Evolutionary conservation across 1,140 invertebrate species (phyloP).

Genomic region (Ooceraea biroi): DNA sequence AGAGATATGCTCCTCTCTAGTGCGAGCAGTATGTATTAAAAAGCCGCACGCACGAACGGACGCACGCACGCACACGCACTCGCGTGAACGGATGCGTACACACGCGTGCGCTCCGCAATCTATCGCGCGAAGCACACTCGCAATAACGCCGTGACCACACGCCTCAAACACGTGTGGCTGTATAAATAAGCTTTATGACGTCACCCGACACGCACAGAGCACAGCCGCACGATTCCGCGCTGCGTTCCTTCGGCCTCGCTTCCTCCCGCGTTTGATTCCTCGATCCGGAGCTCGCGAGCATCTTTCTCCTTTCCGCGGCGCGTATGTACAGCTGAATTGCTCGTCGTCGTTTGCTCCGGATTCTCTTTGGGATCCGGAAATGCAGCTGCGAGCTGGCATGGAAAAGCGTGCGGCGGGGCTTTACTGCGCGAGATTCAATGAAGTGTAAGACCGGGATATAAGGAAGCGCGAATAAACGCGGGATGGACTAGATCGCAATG

Average conservation of each 20-base stretch:
- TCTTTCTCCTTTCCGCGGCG: background rate
- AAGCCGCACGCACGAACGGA: conserved; percentile 43
- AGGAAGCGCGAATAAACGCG: background rate
- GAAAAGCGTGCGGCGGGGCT: background rate
- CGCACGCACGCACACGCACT: conserved; percentile 37
- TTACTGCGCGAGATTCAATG: background rate
- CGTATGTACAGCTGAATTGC: conserved; percentile 13
- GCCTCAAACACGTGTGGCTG: conserved; percentile 68
- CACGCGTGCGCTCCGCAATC: conserved; percentile 29
- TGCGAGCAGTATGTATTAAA: conserved; percentile 65
- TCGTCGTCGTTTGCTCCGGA: conserved; percentile 25
- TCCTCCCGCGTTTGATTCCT: conserved; percentile 4
- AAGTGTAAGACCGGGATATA: background rate
- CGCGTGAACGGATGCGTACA: background rate
- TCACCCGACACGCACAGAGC: conserved; percentile 61
- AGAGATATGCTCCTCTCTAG: background rate
- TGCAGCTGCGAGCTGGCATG: background rate
- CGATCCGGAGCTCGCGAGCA: background rate
- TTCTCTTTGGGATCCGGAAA: conserved; percentile 15
- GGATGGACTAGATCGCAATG: background rate
- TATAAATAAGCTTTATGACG: conserved; percentile 79
- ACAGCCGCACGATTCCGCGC: conserved; percentile 55
- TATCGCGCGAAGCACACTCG: conserved; percentile 57
- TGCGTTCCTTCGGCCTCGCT: conserved; percentile 51
- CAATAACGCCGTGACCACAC: conserved; percentile 58